Evolutionary conservation across 1,140 invertebrate genomes (phyloP).

Genomic region (Zophobas morio): DNA sequence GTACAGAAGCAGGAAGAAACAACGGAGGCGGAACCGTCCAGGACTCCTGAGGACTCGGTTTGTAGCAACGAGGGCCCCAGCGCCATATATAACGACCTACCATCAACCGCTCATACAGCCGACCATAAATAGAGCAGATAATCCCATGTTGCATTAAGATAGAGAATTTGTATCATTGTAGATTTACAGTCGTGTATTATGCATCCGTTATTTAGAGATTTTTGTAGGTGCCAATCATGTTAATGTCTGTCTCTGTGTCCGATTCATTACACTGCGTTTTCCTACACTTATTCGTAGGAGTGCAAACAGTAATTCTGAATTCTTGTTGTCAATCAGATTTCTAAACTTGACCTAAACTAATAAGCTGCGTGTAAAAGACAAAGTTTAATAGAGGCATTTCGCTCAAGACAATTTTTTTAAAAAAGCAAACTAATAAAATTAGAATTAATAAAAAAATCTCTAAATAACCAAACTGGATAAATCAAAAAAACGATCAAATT

Average conservation of each 20-base stretch:
- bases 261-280: neutral
- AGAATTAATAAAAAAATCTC: slow-evolving; percentile 25
- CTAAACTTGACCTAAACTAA: neutral
- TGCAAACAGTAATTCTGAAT: neutral
- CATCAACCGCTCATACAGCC: slow-evolving; percentile 65
- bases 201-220: slow-evolving; percentile 47
- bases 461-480: slow-evolving; percentile 43
- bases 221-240: slow-evolving; percentile 24
- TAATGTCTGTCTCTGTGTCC: slow-evolving; percentile 3
- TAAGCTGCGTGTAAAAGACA: neutral
- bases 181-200: neutral
- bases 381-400: neutral
- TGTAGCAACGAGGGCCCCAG: slow-evolving; percentile 82
- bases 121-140: slow-evolving; percentile 54
- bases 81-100: slow-evolving; percentile 69
- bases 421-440: slow-evolving; percentile 19
- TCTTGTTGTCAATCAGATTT: too few species aligned
- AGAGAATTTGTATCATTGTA: slow-evolving; percentile 38
- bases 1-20: slow-evolving; percentile 64
- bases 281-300: neutral
- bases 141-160: slow-evolving; percentile 11
- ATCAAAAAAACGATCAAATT: slow-evolving; percentile 35
- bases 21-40: slow-evolving; percentile 78
- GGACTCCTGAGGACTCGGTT: slow-evolving; percentile 80
- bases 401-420: neutral